Base-by-base conservation (phyloP, 2,888 invertebrate genomes). In the Sicus ferrugineus region DNA sequence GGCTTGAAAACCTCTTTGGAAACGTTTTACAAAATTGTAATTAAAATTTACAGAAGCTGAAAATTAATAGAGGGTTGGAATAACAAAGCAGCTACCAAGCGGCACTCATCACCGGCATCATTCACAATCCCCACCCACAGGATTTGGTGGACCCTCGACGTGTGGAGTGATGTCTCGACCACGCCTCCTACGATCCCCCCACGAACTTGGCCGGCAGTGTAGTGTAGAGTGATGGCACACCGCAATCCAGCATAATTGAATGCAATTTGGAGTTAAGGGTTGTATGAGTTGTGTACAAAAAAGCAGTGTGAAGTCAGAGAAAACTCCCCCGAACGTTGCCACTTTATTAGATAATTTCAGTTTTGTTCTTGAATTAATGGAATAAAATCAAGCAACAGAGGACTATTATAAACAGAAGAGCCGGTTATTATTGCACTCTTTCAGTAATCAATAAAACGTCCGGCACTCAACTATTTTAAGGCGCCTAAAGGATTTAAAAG, bases 231-330 rank as follows among this genome's bases (percentile, higher is more conserved):
- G 38, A 9, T 42, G 11, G 11, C 26, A n/a, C 50, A 48, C 50
- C 50, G 23, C 64, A 56, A 67, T 67, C 59, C 38, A 66, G 48
- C 67, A 63, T 67, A 70, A 70, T 68, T 70, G 67, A 63, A 63
- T 67, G 64, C 69, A 71, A 69, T 71, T 69, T 59, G 63, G 34
- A 69, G 63, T 71, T 62, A 71, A 71, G 46, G 59, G 69, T 38
- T 50, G 59, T 69, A 69, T 42, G 59, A 67, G 52, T 69, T 66
- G 69, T 71, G 69, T 71, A 59, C 71, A 56, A 69, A 58, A n/a
- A 31, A 46, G 58, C 28, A 54, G n/a, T n/a, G n/a, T n/a, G n/a
- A n/a, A n/a, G n/a, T n/a, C n/a, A n/a, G n/a, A n/a, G n/a, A n/a
- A n/a, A n/a, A n/a, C 14, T 52, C 23, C 19, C 42, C 21, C 21